Conservation (phyloP, 2,888 invertebrate species). For the Aethes cnicana region DNA sequence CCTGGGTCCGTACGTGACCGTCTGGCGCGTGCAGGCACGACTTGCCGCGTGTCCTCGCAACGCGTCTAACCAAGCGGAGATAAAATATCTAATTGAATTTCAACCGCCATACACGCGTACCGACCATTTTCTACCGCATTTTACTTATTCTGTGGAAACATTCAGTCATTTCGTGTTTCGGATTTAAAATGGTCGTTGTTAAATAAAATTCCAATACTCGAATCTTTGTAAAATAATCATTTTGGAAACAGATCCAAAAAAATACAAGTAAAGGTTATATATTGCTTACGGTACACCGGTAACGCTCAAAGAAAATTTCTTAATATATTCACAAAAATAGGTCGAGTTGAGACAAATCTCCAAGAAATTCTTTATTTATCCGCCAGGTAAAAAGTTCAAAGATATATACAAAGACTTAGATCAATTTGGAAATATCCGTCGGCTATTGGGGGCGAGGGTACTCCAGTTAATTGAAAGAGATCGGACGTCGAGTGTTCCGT, state of each 20-base stretch:
- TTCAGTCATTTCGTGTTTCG: too few species aligned
- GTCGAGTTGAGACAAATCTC: constrained; percentile 30
- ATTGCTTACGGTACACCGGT: too few species aligned
- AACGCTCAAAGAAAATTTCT: constrained; percentile 36
- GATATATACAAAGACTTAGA: constrained; percentile 24
- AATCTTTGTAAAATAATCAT: too few species aligned
- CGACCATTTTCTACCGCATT: constrained; percentile 36
- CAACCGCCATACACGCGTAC: constrained; percentile 56
- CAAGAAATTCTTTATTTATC: constrained; percentile 25
- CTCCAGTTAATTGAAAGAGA: constrained; percentile 77
- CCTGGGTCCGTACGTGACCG: constrained; percentile 57
- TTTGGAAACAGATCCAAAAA: too few species aligned
- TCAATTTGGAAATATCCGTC: constrained; percentile 36
- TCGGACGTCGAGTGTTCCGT: constrained; percentile 53
- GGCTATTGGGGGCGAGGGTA: constrained; percentile 43
- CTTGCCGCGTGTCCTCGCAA: constrained; percentile 36
- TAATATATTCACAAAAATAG: constrained; percentile 29
- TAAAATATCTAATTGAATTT: constrained; percentile 76
- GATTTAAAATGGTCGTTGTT: too few species aligned
- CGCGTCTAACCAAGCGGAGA: constrained; percentile 59
- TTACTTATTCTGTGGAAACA: neutral
- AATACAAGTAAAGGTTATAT: too few species aligned
- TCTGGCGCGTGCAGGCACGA: constrained; percentile 60
- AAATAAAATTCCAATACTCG: too few species aligned
- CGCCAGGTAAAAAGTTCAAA: constrained; percentile 21